Base-by-base conservation (phyloP, 2,113 vertebrate genomes). In the Mus spicilegus region DNA sequence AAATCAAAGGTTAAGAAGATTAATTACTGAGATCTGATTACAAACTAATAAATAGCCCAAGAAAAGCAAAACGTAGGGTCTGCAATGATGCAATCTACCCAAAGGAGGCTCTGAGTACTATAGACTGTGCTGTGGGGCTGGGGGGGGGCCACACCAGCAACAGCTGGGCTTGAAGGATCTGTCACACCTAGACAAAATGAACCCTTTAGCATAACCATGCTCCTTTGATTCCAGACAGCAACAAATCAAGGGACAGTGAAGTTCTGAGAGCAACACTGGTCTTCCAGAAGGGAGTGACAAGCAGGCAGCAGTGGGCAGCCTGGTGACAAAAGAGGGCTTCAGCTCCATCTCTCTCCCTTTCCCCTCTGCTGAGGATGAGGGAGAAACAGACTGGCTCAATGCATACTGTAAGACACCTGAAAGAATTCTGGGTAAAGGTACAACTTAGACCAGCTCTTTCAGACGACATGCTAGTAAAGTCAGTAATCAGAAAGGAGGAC, bases 1-100 rank as follows among this genome's bases (percentile, higher is more conserved):
- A 91, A 93, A 91, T 75, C 72, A 94, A 89, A 95, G 82, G 78
- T 89, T 91, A 94, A 28, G 24, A 39, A 90, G 42, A 95, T 89
- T 72, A 84, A 54, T 56, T 72, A 87, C 33, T n/a, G 49, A 73
- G 69, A n/a, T 58, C 49, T 88, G 36, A 91, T 81, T 33, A 91
- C 7, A 91, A 95, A 12, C 84, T 61, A 96, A 70, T 51, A 90
- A 76, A 73, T 19, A 54, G 33, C 16, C 33, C 20, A 92, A 33
- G n/a, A 94, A 77, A 96, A 96, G 1, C 49, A 22, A 96, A 92
- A 88, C 49, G 69, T 42, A 95, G 42, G 33, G 51, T 93, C 49
- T 90, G 16, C 6, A 70, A 90, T 81, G 86, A 91, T 3, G 73
- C 8, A 58, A 28, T 33, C 24, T 81, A 91, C 46, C 54, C 63